phyloP scores from a whole-genome alignment of 2,113 vertebrate genomes.

The Pedetes capensis region DNA sequence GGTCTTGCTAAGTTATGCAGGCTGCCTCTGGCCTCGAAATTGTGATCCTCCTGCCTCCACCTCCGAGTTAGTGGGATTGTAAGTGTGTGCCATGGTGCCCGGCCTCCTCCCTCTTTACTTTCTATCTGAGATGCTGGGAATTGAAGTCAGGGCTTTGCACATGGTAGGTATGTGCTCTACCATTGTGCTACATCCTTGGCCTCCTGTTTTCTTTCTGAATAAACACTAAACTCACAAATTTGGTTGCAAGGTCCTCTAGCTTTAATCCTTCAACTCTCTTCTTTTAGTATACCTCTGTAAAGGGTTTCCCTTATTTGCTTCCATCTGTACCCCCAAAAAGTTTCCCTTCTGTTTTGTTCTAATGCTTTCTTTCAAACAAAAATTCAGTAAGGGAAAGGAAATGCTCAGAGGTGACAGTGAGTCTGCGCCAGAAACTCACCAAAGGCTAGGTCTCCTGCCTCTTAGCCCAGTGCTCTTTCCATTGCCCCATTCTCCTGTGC shows the following conservation, averaged over 20 bases:
- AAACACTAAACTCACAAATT: slow-evolving; percentile 34
- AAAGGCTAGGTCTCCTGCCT: not conserved
- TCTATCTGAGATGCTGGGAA: not conserved
- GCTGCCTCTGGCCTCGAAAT: too few relatives aligned
- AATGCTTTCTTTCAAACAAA: not conserved
- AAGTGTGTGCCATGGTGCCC: too few relatives aligned
- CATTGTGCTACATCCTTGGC: not conserved
- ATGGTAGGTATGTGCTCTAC: too few relatives aligned
- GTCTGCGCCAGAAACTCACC: not conserved
- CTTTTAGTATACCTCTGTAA: not conserved
- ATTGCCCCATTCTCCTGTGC: not conserved
- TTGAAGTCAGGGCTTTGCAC: not conserved
- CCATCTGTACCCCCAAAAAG: not conserved
- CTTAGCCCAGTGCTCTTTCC: not conserved
- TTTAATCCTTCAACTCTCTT: slow-evolving; percentile 6
- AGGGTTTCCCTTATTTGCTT: not conserved
- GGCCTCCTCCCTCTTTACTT: not conserved
- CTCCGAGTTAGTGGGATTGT: too few relatives aligned
- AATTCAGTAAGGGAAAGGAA: not conserved
- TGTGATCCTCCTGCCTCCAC: too few relatives aligned
- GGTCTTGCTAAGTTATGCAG: too few relatives aligned
- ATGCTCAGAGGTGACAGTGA: not conserved
- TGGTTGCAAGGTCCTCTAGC: not conserved
- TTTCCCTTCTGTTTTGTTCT: not conserved
- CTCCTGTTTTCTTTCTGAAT: not conserved